Evolutionary conservation across 2,797 vertebrate species (phyloP).

Genomic region (Peromyscus attwateri): DNA sequence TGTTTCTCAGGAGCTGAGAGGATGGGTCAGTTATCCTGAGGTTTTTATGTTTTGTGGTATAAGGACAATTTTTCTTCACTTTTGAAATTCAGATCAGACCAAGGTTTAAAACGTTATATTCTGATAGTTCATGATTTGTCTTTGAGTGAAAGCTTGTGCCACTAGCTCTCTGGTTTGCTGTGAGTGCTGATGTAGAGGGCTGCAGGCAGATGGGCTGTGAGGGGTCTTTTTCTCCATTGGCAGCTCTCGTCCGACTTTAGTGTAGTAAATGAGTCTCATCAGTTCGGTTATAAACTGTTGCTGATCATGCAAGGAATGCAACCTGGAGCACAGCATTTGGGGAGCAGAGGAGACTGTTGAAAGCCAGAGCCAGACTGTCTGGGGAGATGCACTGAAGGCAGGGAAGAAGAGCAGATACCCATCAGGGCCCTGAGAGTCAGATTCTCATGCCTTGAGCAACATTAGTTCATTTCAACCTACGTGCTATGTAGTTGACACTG

Average conservation of each 20-base stretch:
- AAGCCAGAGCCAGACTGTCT: neutral
- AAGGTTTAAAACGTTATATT: neutral
- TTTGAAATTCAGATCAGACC: neutral
- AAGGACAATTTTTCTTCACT: neutral
- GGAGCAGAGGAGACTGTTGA: neutral
- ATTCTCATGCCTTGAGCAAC: neutral
- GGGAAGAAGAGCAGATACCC: neutral
- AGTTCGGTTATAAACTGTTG: neutral
- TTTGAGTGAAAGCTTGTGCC: neutral
- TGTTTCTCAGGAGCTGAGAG: neutral
- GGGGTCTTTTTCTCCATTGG: neutral
- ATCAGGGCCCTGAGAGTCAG: neutral
- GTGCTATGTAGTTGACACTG: neutral
- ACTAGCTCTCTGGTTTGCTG: neutral
- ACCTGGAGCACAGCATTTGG: neutral
- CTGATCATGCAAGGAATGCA: neutral
- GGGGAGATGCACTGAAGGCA: neutral
- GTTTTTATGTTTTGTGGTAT: neutral
- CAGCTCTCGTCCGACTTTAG: neutral
- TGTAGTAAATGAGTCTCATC: neutral
- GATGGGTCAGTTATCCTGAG: neutral
- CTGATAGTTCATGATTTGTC: neutral
- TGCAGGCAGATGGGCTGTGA: neutral
- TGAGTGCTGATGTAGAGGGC: neutral
- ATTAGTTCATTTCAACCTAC: neutral